Conservation (phyloP, 2,797 vertebrate genomes). For the Hoplostethus atlanticus region DNA sequence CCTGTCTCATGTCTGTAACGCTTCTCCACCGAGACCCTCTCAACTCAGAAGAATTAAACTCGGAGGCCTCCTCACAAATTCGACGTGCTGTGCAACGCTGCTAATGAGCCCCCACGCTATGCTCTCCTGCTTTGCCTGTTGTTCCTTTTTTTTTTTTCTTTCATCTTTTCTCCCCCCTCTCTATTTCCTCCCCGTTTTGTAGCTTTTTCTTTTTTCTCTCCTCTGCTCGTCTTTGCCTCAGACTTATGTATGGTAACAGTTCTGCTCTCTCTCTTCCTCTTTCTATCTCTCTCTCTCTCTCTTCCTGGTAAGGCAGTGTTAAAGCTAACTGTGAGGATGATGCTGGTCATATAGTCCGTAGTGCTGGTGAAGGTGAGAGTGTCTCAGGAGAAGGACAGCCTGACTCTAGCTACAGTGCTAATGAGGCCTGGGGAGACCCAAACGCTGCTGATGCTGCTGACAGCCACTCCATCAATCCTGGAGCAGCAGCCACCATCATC, state of each 20-base stretch:
- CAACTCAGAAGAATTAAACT: conserved; percentile 48
- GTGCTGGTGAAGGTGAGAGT: conserved; percentile 51
- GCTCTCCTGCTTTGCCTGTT: conserved; percentile 37
- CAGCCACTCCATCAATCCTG: conserved; percentile 51
- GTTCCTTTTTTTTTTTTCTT: conserved; percentile 12
- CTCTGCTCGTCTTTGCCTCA: neutral
- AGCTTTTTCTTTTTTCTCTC: neutral
- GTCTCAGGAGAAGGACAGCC: conserved; percentile 36
- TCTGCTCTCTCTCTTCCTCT: no score
- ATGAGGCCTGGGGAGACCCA: conserved; percentile 69
- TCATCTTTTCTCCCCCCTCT: conserved; percentile 23
- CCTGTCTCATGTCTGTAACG: conserved; percentile 12
- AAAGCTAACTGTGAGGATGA: conserved; percentile 49
- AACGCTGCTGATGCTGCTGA: conserved; percentile 47
- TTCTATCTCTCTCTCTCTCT: neutral
- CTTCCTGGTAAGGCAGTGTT: conserved; percentile 7
- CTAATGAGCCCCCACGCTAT: conserved; percentile 60
- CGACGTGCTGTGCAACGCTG: conserved; percentile 28
- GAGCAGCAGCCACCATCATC: conserved; percentile 20
- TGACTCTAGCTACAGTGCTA: conserved; percentile 47
- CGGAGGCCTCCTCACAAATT: conserved; percentile 37
- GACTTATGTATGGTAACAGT: no score
- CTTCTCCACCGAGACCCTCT: conserved; percentile 40
- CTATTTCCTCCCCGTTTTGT: neutral
- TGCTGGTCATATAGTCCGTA: conserved; percentile 23